A percentile compares a stretch with the other conserved stretches of the same genome.
Evolutionary conservation across 2,888 invertebrate species (phyloP).

Genomic region (Caradrina clavipalpis): DNA sequence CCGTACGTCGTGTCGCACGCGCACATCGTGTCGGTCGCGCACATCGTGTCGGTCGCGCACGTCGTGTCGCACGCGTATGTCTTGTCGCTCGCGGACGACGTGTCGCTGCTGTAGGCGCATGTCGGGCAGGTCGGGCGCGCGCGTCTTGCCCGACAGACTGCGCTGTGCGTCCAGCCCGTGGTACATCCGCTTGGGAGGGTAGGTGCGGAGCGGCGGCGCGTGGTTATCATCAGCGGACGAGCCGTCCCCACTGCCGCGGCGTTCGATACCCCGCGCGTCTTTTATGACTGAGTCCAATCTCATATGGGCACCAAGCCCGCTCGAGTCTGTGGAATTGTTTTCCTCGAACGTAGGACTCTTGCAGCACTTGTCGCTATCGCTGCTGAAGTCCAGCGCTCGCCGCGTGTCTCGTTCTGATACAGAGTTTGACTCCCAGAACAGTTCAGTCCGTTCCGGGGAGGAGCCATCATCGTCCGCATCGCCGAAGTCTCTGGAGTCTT

Average conservation of each 20-base stretch:
- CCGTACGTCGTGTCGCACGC: neutral
- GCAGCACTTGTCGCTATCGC: conserved; percentile 88
- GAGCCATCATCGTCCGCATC: conserved; percentile 81
- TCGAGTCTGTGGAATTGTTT: conserved; percentile 85
- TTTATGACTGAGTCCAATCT: conserved; percentile 88
- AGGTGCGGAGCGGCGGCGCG: conserved; percentile 82
- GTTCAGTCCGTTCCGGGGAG: conserved; percentile 83
- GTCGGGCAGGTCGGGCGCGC: conserved; percentile 68
- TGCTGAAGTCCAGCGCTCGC: conserved; percentile 83
- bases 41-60: neutral
- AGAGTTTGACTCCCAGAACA: conserved; percentile 88
- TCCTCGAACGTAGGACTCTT: conserved; percentile 87
- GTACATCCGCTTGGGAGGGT: conserved; percentile 79
- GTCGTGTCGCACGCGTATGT: conserved; percentile 64
- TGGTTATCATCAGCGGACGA: conserved; percentile 80
- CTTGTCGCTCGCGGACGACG: conserved; percentile 6
- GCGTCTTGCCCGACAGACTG: conserved; percentile 73
- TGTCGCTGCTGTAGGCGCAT: neutral
- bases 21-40: neutral
- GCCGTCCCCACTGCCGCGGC: conserved; percentile 78
- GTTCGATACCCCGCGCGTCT: conserved; percentile 78
- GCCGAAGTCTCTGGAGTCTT: conserved; percentile 81
- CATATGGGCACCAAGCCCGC: conserved; percentile 80
- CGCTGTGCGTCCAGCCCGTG: conserved; percentile 74
- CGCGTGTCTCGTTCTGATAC: conserved; percentile 81